A percentile compares a stretch with the other conserved stretches of the same genome.
These are phyloP conservation scores for Melipona beecheii DNA, from an alignment of 2,888 invertebrate genomes.

Conservation along the genomic window DNA sequence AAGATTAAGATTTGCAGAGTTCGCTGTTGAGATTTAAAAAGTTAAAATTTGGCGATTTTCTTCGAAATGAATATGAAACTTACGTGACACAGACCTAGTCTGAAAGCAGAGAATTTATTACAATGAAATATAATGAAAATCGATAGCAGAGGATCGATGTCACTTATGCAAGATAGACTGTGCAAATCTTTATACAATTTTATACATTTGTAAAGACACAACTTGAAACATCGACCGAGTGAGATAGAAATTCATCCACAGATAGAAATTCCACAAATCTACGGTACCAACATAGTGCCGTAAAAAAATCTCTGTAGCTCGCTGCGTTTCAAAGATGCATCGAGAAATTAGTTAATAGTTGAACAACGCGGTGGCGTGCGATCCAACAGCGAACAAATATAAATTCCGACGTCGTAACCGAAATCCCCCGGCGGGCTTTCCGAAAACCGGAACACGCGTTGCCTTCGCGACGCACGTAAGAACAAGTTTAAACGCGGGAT, in stretches of 20 bases:
- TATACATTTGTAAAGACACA: no score
- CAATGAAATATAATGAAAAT: no score
- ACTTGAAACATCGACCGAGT: not conserved
- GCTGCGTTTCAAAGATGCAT: not conserved
- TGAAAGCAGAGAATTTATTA: no score
- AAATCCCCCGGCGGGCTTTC: conserved; percentile 4
- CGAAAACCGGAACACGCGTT: conserved; percentile 12
- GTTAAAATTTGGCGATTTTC: no score
- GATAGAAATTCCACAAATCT: not conserved
- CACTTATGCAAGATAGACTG: no score
- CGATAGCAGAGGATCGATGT: no score
- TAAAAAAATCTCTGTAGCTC: not conserved
- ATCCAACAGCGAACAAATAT: conserved; percentile 8
- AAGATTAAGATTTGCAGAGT: no score
- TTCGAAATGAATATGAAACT: no score
- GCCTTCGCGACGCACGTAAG: conserved; percentile 20
- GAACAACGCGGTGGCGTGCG: not conserved
- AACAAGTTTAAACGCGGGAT: conserved; percentile 40
- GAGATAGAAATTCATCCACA: not conserved
- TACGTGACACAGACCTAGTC: no score
- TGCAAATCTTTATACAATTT: no score
- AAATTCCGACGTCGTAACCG: not conserved
- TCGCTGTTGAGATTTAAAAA: no score
- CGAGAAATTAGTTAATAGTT: not conserved
- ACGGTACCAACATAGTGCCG: not conserved